A percentile compares a stretch with the other conserved stretches of the same genome.
These are phyloP conservation scores for Agrenia bidenticulata DNA, from an alignment of 2,888 invertebrate genomes.

Conservation along the genomic window DNA sequence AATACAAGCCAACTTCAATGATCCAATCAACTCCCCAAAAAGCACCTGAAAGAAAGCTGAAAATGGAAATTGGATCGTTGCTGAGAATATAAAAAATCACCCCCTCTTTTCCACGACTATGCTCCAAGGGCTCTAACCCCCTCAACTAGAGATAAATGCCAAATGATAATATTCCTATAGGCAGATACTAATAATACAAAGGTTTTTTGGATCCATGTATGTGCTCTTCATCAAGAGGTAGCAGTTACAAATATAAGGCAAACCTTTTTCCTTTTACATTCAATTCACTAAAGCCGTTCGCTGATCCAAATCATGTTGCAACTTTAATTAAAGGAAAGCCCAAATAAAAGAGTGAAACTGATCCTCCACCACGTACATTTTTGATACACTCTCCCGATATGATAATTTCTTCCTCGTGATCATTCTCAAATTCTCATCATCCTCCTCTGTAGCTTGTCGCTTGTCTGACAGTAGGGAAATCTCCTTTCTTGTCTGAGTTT, in stretches of 20 bases:
- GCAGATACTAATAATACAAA: not conserved
- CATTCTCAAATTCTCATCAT: not conserved
- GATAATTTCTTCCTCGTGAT: not conserved
- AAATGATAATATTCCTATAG: not conserved
- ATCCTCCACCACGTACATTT: not conserved
- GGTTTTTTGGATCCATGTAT: no score
- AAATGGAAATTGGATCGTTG: conserved; percentile 8
- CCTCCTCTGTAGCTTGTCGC: not conserved
- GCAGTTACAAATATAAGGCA: no score
- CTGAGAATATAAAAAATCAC: not conserved
- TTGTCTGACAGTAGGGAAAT: not conserved
- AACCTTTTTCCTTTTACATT: not conserved
- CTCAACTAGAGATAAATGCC: not conserved
- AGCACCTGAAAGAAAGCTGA: conserved; percentile 5
- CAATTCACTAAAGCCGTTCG: no score
- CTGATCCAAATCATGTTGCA: not conserved
- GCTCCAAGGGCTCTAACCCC: no score
- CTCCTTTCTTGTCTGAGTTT: not conserved
- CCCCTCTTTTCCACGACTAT: not conserved
- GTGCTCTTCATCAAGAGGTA: no score
- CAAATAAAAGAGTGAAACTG: conserved; percentile 11
- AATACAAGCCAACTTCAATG: not conserved
- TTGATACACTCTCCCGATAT: not conserved
- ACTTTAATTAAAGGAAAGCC: conserved; percentile 17
- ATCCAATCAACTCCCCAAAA: not conserved